Base-by-base conservation (phyloP, 2,888 invertebrate genomes). In the Mycalesis mineus region DNA sequence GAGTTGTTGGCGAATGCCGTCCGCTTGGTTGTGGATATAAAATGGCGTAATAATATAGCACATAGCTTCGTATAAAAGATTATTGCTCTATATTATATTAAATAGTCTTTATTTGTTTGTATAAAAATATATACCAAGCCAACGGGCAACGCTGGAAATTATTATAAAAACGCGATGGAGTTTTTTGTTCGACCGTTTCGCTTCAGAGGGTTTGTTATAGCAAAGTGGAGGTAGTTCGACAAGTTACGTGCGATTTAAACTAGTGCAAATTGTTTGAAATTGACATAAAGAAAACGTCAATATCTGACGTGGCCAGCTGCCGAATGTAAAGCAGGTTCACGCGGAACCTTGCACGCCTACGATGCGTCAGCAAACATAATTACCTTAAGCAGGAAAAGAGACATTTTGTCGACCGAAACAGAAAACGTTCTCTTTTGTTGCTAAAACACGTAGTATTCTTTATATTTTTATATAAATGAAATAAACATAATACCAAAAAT, bases 61-160 rank as follows among this genome's bases (percentile, higher is more conserved):
- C 56, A 57, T 54, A 50, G 53, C 58, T 57, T 55, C 48, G 47
- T 61, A 61, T 61, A 61, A 54, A 58, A 58, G 48, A 31, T 44
- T 42, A 55, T 58, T 40, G 15, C 11, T 51, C 13, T 51, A 15
- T 49, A 22, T 36, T 33, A 11, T 36, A 51, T 49, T 22, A 14
- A 50, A 40, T 40, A 40, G 13, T 50, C 28, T 40, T 41, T 41
- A 51, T 49, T 31, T 28, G 41, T 51, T 49, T 40, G 29, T 62
- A 62, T 57, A 62, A 62, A 62, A 62, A 62, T 60, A 60, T 62
- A 59, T 57, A 57, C 61, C 58, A 51, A 39, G 29, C 40, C 58
- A 60, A 39, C 28, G 36, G 58, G 37, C 51, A 57, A 44, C 54
- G 56, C 51, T 57, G 17, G 39, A 51, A 57, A 57, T 52, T 47